Percentiles rank a stretch among this genome's conserved stretches.
Conservation (phyloP, 2,113 vertebrate species). For the Zootoca vivipara region DNA sequence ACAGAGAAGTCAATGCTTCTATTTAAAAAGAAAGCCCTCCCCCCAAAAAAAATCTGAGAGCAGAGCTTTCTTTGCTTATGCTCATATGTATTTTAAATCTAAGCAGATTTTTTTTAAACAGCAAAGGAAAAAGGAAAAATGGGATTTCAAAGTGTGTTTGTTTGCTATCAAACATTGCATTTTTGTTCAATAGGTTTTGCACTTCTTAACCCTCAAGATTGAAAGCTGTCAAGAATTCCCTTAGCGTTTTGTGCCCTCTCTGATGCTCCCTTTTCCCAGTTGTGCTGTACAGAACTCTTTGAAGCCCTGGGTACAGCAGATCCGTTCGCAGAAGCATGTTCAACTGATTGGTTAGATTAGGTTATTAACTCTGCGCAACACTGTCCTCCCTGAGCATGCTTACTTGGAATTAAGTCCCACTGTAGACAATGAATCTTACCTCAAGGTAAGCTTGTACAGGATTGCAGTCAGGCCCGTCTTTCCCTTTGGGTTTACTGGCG, state of each 20-base stretch:
- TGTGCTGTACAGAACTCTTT: background rate
- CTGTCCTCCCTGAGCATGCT: background rate
- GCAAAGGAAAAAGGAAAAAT: background rate
- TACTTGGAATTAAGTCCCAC: background rate
- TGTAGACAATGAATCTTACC: background rate
- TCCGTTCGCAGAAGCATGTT: background rate
- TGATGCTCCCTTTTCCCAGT: background rate
- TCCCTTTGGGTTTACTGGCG: too few relatives aligned
- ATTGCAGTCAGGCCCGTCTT: too few relatives aligned
- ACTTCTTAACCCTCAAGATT: background rate
- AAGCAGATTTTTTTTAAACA: background rate
- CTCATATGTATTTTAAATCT: background rate
- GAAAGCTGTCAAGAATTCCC: background rate
- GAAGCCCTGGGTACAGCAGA: background rate
- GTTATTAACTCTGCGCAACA: background rate
- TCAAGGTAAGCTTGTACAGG: background rate
- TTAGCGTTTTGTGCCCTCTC: background rate
- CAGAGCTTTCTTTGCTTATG: fast-evolving
- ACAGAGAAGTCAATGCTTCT: slow-evolving; percentile 16
- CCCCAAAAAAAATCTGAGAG: background rate
- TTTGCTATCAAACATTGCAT: background rate
- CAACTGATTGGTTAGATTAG: background rate
- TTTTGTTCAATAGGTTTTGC: background rate
- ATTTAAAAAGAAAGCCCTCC: background rate
- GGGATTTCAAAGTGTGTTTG: background rate